These are phyloP conservation scores for Drosophila basisetae DNA, from an alignment of 2,888 invertebrate species.

Conservation along the genomic window DNA sequence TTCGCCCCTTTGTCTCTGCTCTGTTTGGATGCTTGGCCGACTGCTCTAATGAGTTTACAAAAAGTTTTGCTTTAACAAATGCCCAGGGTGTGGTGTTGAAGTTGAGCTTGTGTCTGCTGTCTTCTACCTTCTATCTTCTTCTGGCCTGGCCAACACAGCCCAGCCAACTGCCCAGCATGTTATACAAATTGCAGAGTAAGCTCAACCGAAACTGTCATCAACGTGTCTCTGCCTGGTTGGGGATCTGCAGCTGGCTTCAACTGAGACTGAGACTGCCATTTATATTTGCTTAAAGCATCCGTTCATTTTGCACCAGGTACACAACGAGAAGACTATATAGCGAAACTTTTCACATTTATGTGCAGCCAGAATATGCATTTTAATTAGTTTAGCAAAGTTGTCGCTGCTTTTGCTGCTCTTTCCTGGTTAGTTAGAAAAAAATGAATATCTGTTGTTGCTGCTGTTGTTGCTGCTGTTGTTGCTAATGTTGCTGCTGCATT, in stretches of 20 bases:
- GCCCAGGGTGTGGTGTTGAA: constrained; percentile 29
- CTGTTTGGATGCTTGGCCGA: constrained; percentile 62
- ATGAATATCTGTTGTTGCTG: constrained; percentile 50
- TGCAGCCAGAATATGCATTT: constrained; percentile 78
- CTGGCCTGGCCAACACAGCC: neutral
- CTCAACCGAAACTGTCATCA: constrained; percentile 76
- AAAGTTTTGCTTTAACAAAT: constrained; percentile 75
- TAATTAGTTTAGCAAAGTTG: constrained; percentile 80
- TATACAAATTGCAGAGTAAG: constrained; percentile 74
- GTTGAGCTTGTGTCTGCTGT: constrained; percentile 6
- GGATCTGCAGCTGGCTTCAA: constrained; percentile 15
- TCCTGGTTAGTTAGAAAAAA: constrained; percentile 74
- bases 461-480: constrained; percentile 25
- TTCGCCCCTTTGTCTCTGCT: neutral
- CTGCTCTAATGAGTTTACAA: constrained; percentile 79
- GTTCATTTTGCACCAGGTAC: constrained; percentile 40
- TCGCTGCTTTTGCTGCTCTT: constrained; percentile 33
- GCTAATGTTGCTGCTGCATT: constrained; percentile 46
- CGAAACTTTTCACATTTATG: constrained; percentile 59
- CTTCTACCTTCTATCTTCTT: neutral
- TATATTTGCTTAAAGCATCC: constrained; percentile 71
- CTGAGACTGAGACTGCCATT: constrained; percentile 40
- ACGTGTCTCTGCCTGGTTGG: constrained; percentile 54
- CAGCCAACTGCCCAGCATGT: constrained; percentile 71
- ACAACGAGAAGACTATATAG: constrained; percentile 32